Percentiles rank a stretch among this genome's conserved stretches.
Conservation (phyloP, 2,797 vertebrate genomes). For the Poeciliopsis paucimaculata region DNA sequence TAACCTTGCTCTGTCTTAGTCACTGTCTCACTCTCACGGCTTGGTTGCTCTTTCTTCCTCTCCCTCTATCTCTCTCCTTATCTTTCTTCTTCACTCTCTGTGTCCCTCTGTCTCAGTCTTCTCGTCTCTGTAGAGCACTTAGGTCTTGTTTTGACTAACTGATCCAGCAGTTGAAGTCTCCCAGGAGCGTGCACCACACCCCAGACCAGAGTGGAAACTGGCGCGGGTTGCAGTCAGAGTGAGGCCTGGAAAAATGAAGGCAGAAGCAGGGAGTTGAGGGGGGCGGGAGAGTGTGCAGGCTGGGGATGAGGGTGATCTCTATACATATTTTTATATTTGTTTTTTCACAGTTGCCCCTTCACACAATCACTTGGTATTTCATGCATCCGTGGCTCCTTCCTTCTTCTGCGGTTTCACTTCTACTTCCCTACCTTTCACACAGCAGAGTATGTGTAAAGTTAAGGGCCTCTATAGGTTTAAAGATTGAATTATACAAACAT, state of each 20-base stretch:
- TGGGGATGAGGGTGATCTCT: conserved; percentile 38
- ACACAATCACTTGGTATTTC: conserved; percentile 39
- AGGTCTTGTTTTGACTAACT: conserved; percentile 82
- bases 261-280: conserved; percentile 6
- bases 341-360: conserved; percentile 41
- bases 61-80: not conserved
- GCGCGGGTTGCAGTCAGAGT: conserved; percentile 73
- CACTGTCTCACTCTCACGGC: conserved; percentile 25
- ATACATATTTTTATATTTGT: conserved; percentile 49
- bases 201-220: conserved; percentile 83
- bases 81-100: conserved; percentile 10
- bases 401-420: conserved; percentile 35
- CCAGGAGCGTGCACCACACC: conserved; percentile 81
- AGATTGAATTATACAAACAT: not conserved
- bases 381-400: conserved; percentile 46
- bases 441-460: not conserved
- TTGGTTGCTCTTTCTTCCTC: conserved; percentile 30
- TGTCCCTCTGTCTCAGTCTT: conserved; percentile 25
- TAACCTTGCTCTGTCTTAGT: conserved; percentile 27
- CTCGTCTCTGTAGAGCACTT: conserved; percentile 54
- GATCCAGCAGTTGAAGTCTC: conserved; percentile 77
- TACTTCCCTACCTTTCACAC: conserved; percentile 13
- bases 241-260: conserved; percentile 77
- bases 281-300: not conserved
- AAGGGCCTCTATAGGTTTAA: not conserved